Evolutionary conservation across 1,140 invertebrate genomes (phyloP).

Genomic region (Drosophila azteca): DNA sequence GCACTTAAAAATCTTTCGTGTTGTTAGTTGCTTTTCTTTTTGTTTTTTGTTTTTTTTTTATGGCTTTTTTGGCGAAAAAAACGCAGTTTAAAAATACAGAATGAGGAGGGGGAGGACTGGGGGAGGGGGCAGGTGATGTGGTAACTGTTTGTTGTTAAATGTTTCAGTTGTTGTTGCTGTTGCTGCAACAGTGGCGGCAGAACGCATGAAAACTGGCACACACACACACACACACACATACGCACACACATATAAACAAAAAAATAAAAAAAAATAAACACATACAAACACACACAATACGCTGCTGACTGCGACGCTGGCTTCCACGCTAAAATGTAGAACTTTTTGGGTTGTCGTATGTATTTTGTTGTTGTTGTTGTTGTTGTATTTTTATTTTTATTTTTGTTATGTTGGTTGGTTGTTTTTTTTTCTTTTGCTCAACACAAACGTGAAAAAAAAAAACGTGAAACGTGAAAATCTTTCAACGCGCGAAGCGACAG

Average conservation of each 20-base stretch:
- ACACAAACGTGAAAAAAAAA: slow-evolving; percentile 17
- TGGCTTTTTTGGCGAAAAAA: slow-evolving; percentile 80
- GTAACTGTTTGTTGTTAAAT: slow-evolving; percentile 62
- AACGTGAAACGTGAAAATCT: slow-evolving; percentile 20
- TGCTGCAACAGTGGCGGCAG: slow-evolving; percentile 48
- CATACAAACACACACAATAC: slow-evolving; percentile 39
- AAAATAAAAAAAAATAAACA: slow-evolving; percentile 12
- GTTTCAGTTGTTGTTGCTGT: slow-evolving; percentile 57
- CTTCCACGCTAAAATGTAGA: slow-evolving; percentile 55
- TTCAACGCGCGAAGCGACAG: slow-evolving; percentile 42
- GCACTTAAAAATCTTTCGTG: slow-evolving; percentile 53
- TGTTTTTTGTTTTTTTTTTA: slow-evolving; percentile 68
- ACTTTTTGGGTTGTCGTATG: slow-evolving; percentile 31
- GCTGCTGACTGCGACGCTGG: slow-evolving; percentile 19
- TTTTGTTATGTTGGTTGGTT: not conserved
- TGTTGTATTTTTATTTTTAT: slow-evolving; percentile 11
- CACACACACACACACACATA: slow-evolving; percentile 34
- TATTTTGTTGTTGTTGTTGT: too few species aligned
- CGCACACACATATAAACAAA: slow-evolving; percentile 17
- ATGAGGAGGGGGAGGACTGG: slow-evolving; percentile 7
- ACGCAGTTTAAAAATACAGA: slow-evolving; percentile 75
- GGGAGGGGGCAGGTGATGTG: slow-evolving; percentile 42
- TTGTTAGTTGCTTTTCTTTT: slow-evolving; percentile 54
- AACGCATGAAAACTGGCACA: slow-evolving; percentile 81
- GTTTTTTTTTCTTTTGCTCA: slow-evolving; percentile 1